These are phyloP conservation scores for Drosophila sproati DNA, from an alignment of 1,140 invertebrate genomes.

Conservation along the genomic window DNA sequence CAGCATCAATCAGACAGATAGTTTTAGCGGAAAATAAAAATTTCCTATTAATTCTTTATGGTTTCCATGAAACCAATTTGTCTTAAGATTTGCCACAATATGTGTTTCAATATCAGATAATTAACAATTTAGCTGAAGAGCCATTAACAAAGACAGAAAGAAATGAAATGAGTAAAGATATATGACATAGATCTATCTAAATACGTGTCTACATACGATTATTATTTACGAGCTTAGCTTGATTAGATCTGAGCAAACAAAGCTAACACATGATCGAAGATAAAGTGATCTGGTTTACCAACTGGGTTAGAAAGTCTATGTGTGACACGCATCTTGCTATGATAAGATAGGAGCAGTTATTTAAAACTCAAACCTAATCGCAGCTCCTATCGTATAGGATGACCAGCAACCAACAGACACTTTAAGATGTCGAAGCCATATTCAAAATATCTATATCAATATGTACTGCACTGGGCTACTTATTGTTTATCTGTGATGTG, in stretches of 20 bases:
- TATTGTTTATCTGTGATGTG: conserved; percentile 22
- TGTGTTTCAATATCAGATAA: neutral
- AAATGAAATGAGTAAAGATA: neutral
- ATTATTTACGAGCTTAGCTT: neutral
- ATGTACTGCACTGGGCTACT: conserved; percentile 19
- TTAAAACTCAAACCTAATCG: conserved; percentile 23
- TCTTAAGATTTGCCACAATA: neutral
- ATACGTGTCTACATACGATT: neutral
- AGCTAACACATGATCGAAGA: conserved; percentile 64
- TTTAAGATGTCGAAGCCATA: neutral
- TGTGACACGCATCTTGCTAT: conserved; percentile 26
- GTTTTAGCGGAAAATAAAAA: too few relatives aligned
- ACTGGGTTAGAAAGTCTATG: conserved; percentile 52
- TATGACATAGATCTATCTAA: neutral
- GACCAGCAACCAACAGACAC: neutral
- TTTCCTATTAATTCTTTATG: too few relatives aligned
- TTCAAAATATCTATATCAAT: neutral
- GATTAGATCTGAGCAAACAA: conserved; percentile 21
- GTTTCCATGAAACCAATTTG: too few relatives aligned
- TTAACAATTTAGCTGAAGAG: neutral
- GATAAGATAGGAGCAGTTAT: conserved; percentile 20
- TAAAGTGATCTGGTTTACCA: conserved; percentile 65
- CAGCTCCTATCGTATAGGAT: conserved; percentile 25
- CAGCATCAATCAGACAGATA: too few relatives aligned
- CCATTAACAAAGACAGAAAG: neutral